Evolutionary conservation across 1,140 invertebrate species (phyloP), one percentile per base, ranked within the genome.

Genomic region (Dolichoris vasculosae): DNA sequence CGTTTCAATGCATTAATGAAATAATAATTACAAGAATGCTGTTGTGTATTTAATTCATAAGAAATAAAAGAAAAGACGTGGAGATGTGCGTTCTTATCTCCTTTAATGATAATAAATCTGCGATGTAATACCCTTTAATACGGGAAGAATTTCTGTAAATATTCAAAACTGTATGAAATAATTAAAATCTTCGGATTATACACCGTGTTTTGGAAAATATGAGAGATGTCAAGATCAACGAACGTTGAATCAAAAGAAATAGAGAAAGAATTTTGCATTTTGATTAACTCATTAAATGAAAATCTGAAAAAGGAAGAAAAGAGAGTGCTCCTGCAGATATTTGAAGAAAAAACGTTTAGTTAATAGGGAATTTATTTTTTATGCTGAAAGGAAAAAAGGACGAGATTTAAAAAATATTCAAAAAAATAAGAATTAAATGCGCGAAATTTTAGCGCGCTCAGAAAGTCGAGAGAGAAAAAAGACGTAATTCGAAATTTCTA

Each of bases 321-420:
- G 23, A 43, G n/a, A 23, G 30, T 8, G 38, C n/a, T 73, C 13
- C 13, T 35, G 69, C 82, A 26, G 71, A 2, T 59, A 17, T 77
- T 67, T 48, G 9, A 59, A 13, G n/a, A 79, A 55, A 79, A 38
- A 67, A 46, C 63, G 59, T 80, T 73, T 89, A 89, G 90, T 88
- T 90, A 80, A 91, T 92, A 92, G 90, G 90, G 86, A 90, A 90
- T 91, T 93, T 93, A 93, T 93, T 93, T 93, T 93, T 93, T 93
- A 93, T 91, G 91, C 88, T 88, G 87, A 91, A 84, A 87, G 88
- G 77, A 81, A 48, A 78, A 69, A 73, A 84, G 79, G 78, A 64
- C 81, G 76, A 81, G 85, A 86, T 88, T 90, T 88, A 92, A 89
- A 48, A 51, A 67, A 83, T 46, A 67, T 48, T 67, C 48, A 78